phyloP scores from a whole-genome alignment of 2,113 vertebrate genomes.

The Austrofundulus limnaeus region DNA sequence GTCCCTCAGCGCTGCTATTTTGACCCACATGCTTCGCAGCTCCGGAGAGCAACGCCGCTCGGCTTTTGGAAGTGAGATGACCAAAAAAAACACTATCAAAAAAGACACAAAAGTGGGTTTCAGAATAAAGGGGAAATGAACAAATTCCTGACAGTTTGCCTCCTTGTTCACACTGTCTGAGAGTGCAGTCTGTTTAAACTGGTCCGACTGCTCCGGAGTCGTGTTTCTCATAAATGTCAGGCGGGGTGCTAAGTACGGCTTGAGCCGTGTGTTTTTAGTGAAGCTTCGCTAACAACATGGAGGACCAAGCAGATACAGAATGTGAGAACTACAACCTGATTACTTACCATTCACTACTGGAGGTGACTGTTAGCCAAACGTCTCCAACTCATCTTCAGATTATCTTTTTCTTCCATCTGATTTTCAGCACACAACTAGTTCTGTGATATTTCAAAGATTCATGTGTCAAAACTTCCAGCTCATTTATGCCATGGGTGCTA shows the following conservation, averaged over 20 bases:
- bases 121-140: constrained; percentile 16
- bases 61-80: neutral
- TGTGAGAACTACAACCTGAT: constrained; percentile 49
- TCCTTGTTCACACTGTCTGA: constrained; percentile 63
- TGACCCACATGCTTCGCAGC: constrained; percentile 63
- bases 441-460: no score
- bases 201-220: constrained; percentile 44
- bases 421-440: no score
- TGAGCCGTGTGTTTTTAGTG: constrained; percentile 58
- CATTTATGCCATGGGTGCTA: no score
- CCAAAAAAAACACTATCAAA: no score
- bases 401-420: no score
- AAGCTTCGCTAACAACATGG: constrained; percentile 54
- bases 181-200: constrained; percentile 31
- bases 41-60: constrained; percentile 24
- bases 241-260: constrained; percentile 71
- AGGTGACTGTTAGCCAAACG: no score
- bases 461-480: no score
- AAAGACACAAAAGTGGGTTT: neutral
- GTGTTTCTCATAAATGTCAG: constrained; percentile 74
- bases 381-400: no score
- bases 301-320: constrained; percentile 44
- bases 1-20: constrained; percentile 74
- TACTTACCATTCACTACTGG: no score
- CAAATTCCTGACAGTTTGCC: constrained; percentile 34